These are phyloP conservation scores for Mionectes macconnelli DNA, from an alignment of 2,113 vertebrate species.

Conservation along the genomic window DNA sequence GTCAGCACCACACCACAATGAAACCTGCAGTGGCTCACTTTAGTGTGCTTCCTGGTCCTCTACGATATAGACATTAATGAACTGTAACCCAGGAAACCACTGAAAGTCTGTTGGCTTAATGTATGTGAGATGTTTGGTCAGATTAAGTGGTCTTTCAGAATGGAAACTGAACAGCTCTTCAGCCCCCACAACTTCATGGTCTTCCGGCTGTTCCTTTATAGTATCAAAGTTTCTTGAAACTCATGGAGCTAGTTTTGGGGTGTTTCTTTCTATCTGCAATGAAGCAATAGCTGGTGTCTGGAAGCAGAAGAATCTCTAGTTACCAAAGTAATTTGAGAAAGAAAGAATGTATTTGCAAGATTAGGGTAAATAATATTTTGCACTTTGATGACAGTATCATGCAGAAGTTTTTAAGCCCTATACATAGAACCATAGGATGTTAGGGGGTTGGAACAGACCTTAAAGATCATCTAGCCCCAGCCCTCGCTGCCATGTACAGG, in stretches of 20 bases:
- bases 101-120: neutral
- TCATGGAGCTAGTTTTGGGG: neutral
- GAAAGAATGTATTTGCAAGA: neutral
- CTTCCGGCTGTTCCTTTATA: neutral
- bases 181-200: neutral
- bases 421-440: neutral
- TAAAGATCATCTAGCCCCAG: neutral
- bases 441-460: neutral
- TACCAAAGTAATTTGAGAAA: neutral
- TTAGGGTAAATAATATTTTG: neutral
- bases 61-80: conserved; percentile 13
- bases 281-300: neutral
- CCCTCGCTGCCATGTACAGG: neutral
- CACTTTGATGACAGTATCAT: neutral
- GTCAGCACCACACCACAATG: neutral
- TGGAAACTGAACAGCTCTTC: neutral
- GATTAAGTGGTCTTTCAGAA: neutral
- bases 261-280: neutral
- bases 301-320: neutral
- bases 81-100: conserved; percentile 48
- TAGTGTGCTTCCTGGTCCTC: neutral
- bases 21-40: neutral
- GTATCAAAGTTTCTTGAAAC: neutral
- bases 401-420: neutral
- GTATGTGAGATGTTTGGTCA: neutral